phyloP scores from a whole-genome alignment of 2,113 vertebrate genomes.

The Saccopteryx leptura region DNA sequence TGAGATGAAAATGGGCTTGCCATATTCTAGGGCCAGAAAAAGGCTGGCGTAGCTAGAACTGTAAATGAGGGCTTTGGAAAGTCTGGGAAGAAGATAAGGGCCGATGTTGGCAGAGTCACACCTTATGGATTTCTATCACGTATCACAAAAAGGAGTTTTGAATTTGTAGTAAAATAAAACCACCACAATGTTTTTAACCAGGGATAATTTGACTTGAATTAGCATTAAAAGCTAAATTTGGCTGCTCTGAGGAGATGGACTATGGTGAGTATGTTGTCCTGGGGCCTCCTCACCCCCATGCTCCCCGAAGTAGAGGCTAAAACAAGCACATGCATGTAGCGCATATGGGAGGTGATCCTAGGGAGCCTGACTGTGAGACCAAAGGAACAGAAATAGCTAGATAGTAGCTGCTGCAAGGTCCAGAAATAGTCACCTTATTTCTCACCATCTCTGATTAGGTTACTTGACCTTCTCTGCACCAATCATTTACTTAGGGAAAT shows the following conservation, averaged over 20 bases:
- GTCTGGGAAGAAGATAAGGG: neutral
- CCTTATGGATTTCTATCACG: neutral
- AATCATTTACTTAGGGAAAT: neutral
- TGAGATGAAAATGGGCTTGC: neutral
- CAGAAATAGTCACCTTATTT: neutral
- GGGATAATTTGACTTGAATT: neutral
- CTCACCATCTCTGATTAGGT: neutral
- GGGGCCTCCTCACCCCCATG: rapidly evolving
- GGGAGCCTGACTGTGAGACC: neutral
- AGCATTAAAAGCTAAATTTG: neutral
- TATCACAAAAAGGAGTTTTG: neutral
- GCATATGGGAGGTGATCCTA: neutral
- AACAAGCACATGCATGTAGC: neutral
- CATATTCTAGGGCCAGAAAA: neutral
- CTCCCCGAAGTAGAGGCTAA: neutral
- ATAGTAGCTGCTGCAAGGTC: neutral
- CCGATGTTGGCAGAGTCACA: neutral
- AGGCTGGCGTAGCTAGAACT: neutral
- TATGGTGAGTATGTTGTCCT: neutral
- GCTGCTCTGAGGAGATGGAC: neutral
- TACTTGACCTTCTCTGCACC: neutral
- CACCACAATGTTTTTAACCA: neutral
- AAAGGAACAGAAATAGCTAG: neutral
- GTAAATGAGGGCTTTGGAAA: neutral
- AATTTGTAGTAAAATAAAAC: neutral